A percentile compares a stretch with the other conserved stretches of the same genome.
These are phyloP conservation scores for Aphrocallistes beatrix DNA, from an alignment of 37 sponge, comb jelly and placozoan species.

Conservation along the genomic window DNA sequence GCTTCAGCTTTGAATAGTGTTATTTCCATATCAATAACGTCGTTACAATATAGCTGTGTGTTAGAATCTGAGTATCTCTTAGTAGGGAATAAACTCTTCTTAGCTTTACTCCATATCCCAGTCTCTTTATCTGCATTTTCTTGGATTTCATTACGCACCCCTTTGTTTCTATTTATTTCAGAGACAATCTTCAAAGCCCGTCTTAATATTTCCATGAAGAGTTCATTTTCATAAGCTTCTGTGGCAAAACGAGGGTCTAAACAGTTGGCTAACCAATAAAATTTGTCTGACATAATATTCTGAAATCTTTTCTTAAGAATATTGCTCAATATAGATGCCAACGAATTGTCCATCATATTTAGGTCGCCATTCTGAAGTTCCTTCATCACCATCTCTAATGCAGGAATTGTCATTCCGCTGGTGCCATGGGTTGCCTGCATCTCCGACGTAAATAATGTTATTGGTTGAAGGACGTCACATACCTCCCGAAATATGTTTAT, in stretches of 20 bases:
- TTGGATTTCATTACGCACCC: neutral
- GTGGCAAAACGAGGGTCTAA: neutral
- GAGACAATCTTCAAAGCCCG: neutral
- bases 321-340: neutral
- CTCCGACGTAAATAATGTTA: neutral
- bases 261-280: neutral
- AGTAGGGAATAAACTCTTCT: conserved; percentile 11
- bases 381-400: neutral
- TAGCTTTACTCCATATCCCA: neutral
- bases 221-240: neutral
- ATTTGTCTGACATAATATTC: neutral
- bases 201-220: neutral
- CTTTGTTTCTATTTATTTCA: neutral
- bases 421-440: conserved; percentile 17
- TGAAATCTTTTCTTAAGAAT: neutral
- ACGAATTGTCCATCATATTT: too few species aligned
- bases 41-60: neutral
- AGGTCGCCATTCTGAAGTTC: neutral
- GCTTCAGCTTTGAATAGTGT: conserved; percentile 3
- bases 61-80: conserved; percentile 1
- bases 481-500: conserved; percentile 2
- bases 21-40: neutral
- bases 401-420: conserved; percentile 5
- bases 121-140: neutral
- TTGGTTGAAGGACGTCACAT: neutral